Evolutionary conservation across 2,113 vertebrate genomes (phyloP), one percentile per base, ranked within the genome.

Genomic region (Myocastor coypus): DNA sequence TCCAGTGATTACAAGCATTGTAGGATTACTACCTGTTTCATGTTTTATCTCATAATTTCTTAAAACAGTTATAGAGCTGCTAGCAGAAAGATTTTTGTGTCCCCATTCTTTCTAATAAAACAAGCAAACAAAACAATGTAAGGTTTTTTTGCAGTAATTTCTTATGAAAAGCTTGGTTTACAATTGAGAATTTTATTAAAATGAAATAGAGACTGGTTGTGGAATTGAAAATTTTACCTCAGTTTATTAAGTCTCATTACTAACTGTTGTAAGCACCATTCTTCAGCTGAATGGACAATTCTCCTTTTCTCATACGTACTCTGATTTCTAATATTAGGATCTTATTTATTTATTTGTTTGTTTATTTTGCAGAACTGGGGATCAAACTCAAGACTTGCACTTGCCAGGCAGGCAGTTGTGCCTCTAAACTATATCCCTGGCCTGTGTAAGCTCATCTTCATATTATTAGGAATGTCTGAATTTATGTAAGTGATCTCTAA

Each of bases 121-220:
- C 63, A 82, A 86, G 4, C 40, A 93, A 83, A 89, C 13, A 50
- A 83, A 96, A 61, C 1, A 16, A 61, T 1, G 20, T 37, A 64
- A 46, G 1, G 32, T 92, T 87, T 59, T 10, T 8, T 9, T 6
- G 22, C 66, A 91, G 71, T 83, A 28, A 50, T 77, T 89, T 89
- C 84, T 84, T 77, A 30, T 82, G 89, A 92, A 14, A 52, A 20
- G 81, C n/a, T 14, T 94, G 59, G 71, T 91, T 24, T 89, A 5
- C 95, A 85, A 73, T 8, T 91, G 57, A 92, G 75, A 24, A 66
- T 88, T 92, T 94, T 91, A 73, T 85, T 94, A 86, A 93, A 30
- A 24, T 63, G 80, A 89, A 89, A 50, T 83, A 92, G 85, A 92
- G 61, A 94, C 50, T 89, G 32, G 61, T 94, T 83, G 30, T 46